A percentile compares a stretch with the other conserved stretches of the same genome.
These are phyloP conservation scores for Trigoniulus corallinus DNA, from an alignment of 1,140 invertebrate species.

Conservation along the genomic window DNA sequence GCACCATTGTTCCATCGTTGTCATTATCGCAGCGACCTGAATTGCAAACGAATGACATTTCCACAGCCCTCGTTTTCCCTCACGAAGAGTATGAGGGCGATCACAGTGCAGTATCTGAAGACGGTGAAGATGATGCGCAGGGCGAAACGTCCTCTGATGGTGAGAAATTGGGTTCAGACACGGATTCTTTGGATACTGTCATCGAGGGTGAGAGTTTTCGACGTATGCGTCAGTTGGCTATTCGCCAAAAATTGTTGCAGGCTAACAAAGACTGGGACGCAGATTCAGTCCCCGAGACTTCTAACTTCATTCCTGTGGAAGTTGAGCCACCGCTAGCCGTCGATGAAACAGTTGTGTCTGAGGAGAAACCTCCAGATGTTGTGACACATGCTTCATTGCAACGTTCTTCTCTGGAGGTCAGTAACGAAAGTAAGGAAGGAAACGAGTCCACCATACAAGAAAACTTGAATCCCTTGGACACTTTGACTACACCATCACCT, in stretches of 20 bases:
- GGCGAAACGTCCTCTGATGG: too few relatives aligned
- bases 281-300: too few relatives aligned
- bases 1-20: too few relatives aligned
- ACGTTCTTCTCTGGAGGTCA: neutral
- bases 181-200: conserved; percentile 16
- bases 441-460: too few relatives aligned
- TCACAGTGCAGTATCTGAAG: neutral
- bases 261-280: conserved; percentile 13
- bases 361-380: neutral
- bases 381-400: neutral
- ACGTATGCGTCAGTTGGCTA: conserved; percentile 15
- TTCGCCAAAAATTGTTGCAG: conserved; percentile 15
- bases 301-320: neutral
- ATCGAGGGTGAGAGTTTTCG: conserved; percentile 15
- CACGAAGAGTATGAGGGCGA: too few relatives aligned
- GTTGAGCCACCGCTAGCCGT: neutral
- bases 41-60: too few relatives aligned
- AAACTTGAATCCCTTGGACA: too few relatives aligned
- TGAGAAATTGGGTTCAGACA: too few relatives aligned
- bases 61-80: too few relatives aligned
- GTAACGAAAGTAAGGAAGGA: too few relatives aligned
- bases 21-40: too few relatives aligned
- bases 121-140: neutral
- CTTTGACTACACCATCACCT: too few relatives aligned
- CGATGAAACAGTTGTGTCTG: neutral